phyloP scores from a whole-genome alignment of 2,113 vertebrate genomes.

The Prionailurus bengalensis region DNA sequence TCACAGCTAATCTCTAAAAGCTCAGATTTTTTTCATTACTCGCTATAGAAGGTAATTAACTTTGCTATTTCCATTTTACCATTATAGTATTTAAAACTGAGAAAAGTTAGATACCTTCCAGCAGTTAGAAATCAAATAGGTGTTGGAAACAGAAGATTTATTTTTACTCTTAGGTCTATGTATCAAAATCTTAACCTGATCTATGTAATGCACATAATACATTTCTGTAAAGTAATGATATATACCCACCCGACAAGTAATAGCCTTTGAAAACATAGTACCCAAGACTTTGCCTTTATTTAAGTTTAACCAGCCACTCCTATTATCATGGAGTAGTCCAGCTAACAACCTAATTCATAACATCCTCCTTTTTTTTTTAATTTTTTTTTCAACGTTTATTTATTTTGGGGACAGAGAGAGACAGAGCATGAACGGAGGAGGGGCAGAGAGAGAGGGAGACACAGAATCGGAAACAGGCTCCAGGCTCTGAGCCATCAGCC shows the following conservation, averaged over 20 bases:
- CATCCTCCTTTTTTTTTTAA: background rate
- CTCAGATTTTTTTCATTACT: background rate
- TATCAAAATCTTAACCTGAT: constrained; percentile 29
- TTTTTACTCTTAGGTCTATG: background rate
- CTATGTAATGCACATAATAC: background rate
- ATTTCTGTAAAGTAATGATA: background rate
- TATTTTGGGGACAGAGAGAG: no score
- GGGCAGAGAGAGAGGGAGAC: no score
- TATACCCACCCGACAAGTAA: background rate
- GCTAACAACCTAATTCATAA: background rate
- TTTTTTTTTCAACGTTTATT: no score
- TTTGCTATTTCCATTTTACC: background rate
- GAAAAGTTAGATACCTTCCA: background rate
- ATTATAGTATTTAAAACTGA: background rate
- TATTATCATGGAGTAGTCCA: background rate
- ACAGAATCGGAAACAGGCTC: no score
- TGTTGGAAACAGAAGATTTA: background rate
- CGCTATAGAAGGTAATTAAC: background rate
- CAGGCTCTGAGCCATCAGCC: no score
- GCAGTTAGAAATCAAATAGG: background rate
- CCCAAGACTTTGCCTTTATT: background rate
- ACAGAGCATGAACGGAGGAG: no score
- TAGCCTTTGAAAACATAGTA: background rate
- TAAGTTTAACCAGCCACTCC: background rate
- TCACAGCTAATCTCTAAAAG: background rate